Evolutionary conservation across 2,113 vertebrate genomes (phyloP), one percentile per base, ranked within the genome.

Genomic region (Macrotus californicus): DNA sequence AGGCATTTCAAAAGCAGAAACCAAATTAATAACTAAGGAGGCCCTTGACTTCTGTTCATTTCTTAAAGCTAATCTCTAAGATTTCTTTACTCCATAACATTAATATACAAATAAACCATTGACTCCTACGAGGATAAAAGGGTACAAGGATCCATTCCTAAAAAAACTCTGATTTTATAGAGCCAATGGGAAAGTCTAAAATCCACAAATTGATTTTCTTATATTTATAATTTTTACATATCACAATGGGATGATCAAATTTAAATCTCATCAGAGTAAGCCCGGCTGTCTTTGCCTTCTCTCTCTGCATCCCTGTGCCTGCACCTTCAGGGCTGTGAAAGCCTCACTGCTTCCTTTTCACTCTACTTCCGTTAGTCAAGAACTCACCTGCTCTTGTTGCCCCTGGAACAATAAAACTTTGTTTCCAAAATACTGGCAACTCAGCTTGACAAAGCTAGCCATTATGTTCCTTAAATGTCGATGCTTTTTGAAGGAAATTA

Each of bases 401-500:
- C 43, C 85, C 70, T 73, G 73, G 89, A 64, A 96, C 95, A 80
- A 85, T 88, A 94, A 93, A 96, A 86, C 54, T 95, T 76, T 96
- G 76, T 96, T 95, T 97, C 81, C 77, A 90, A 96, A 96, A 95
- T 86, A 92, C 46, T 82, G 77, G 87, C 73, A 88, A 82, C 66
- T 93, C 29, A 34, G 34, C 54, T 70, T 75, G 52, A 97, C 88
- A 96, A 96, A 96, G 79, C 69, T 66, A 87, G 54, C 64, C 70
- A 80, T 93, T 96, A 81, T 96, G 67, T 73, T 95, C 94, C 39
- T 93, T 77, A 94, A 91, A 86, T 90, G 89, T 87, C 82, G 79
- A 54, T 76, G 86, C 77, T 89, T 86, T 95, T 64, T 91, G 86
- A 96, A 95, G 61, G 67, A 95, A 97, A 95, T 96, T 75, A 88